Conservation (phyloP, 2,888 invertebrate species). For the Scotopteryx bipunctaria region DNA sequence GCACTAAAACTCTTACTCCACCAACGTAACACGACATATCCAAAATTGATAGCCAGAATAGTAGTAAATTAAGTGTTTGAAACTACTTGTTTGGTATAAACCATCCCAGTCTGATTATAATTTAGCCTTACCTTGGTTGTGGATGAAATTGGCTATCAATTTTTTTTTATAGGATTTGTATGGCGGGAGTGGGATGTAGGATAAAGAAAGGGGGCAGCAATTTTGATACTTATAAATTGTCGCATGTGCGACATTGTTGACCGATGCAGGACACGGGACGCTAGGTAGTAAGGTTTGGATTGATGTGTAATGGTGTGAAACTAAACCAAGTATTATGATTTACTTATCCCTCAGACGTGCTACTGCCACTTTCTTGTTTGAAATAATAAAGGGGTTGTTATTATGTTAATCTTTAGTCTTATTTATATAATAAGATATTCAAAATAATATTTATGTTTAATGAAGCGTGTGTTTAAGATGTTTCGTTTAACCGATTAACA, state of each 20-base stretch:
- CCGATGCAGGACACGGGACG: constrained; percentile 9
- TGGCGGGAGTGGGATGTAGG: constrained; percentile 43
- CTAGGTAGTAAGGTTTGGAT: constrained; percentile 13
- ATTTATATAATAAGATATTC: constrained; percentile 70
- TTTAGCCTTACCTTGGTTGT: neutral
- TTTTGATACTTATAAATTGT: constrained; percentile 55
- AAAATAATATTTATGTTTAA: constrained; percentile 69
- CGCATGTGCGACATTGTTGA: constrained; percentile 42
- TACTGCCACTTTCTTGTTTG: constrained; percentile 57
- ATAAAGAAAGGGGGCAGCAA: constrained; percentile 48
- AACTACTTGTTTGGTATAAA: neutral
- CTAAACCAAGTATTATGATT: constrained; percentile 32
- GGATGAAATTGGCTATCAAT: constrained; percentile 25
- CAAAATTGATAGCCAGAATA: constrained; percentile 28
- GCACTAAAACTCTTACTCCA: constrained; percentile 2
- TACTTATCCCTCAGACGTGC: constrained; percentile 21
- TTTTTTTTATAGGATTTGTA: constrained; percentile 57
- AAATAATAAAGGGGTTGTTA: constrained; percentile 72
- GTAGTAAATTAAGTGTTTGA: neutral
- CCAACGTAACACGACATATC: constrained; percentile 12
- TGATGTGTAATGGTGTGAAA: constrained; percentile 22
- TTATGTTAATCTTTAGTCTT: constrained; percentile 76
- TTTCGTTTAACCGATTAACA: constrained; percentile 73
- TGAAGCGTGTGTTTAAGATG: constrained; percentile 70
- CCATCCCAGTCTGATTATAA: neutral